These are phyloP conservation scores for Tapera naevia DNA, from an alignment of 2,797 vertebrate genomes.

Conservation along the genomic window DNA sequence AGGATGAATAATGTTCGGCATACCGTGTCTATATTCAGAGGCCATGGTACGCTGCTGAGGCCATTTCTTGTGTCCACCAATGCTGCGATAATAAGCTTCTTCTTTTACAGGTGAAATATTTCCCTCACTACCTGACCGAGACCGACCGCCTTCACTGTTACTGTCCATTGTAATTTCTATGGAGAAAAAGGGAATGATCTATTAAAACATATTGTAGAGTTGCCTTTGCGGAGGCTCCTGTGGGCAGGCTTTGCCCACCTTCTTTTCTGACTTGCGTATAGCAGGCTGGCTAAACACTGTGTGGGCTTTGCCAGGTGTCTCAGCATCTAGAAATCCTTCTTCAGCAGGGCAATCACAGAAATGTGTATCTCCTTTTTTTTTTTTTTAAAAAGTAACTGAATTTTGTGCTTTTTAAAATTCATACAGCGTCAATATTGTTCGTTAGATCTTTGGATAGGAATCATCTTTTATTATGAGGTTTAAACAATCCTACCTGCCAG, in stretches of 20 bases:
- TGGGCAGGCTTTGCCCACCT: not conserved
- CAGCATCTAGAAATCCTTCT: slow-evolving; percentile 5
- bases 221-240: slow-evolving; percentile 48
- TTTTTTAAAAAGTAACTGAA: not conserved
- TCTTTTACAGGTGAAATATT: slow-evolving; percentile 89
- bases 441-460: not conserved
- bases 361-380: not conserved
- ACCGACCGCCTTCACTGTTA: slow-evolving; percentile 87
- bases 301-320: not conserved
- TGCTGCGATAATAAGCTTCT: slow-evolving; percentile 91
- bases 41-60: slow-evolving; percentile 81
- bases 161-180: slow-evolving; percentile 95
- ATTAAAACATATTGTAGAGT: slow-evolving; percentile 73
- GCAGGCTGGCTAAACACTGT: not conserved
- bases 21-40: slow-evolving; percentile 89
- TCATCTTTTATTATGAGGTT: slow-evolving; percentile 10
- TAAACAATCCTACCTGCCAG: slow-evolving; percentile 44
- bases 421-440: not conserved
- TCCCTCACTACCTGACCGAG: slow-evolving; percentile 87
- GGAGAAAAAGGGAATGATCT: slow-evolving; percentile 77
- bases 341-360: not conserved
- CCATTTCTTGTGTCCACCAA: slow-evolving; percentile 88
- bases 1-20: slow-evolving; percentile 73
- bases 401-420: not conserved
- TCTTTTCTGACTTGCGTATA: not conserved